Conservation (phyloP, 2,113 vertebrate genomes). For the Ariopsis seemanni region DNA sequence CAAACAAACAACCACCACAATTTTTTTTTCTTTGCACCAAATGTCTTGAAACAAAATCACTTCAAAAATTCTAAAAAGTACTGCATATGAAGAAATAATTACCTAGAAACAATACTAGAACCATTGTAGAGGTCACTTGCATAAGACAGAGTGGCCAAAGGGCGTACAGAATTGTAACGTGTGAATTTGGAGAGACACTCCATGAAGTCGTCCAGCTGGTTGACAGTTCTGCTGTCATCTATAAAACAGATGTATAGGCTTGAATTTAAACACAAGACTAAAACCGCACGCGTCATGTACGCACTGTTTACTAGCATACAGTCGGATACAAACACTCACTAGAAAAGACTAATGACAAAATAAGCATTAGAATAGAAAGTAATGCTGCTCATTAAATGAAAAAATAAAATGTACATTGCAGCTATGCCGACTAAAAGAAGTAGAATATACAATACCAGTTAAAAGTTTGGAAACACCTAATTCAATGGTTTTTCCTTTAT, state of each 20-base stretch:
- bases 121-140: conserved; percentile 98
- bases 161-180: conserved; percentile 94
- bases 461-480: no score
- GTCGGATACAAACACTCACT: neutral
- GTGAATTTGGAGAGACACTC: conserved; percentile 98
- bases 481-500: no score
- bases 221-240: conserved; percentile 94
- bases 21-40: neutral
- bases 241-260: conserved; percentile 35
- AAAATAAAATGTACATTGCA: no score
- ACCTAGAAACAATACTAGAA: conserved; percentile 99
- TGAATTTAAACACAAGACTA: conserved; percentile 1
- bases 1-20: neutral
- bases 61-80: neutral
- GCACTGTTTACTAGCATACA: neutral
- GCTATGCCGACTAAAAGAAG: no score
- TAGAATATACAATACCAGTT: no score
- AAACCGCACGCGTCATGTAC: neutral
- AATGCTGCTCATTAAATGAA: no score
- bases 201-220: conserved; percentile 97
- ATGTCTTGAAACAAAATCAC: neutral
- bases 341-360: neutral
- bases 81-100: conserved; percentile 52
- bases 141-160: conserved; percentile 92
- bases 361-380: neutral